Evolutionary conservation across 2,888 invertebrate genomes (phyloP), one percentile per base, ranked within the genome.

Genomic region (Petrolisthes manimaculis): DNA sequence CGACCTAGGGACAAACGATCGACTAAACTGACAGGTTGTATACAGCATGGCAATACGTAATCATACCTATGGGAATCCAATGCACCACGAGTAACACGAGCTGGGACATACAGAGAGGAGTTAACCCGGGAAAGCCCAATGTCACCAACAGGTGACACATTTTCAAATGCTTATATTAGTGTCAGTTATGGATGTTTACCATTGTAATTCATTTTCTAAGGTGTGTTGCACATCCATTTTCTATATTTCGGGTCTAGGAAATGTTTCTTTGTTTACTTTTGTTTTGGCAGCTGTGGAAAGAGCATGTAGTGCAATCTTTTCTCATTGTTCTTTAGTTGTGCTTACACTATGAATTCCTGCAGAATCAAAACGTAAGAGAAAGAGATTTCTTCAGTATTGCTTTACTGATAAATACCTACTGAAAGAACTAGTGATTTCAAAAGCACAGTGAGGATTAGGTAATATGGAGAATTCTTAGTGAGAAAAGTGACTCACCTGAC

Each of bases 301-400:
- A 79, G 79, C 79, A 79, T 3, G 79, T 79, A 79, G 79, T 79
- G 79, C 55, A 4, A 12, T 54, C 3, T 14, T 14, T 77, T 77
- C 18, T 51, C 75, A 9, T 18, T 9, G 8, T 37, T 77, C 75
- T 77, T 51, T 1, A 77, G 75, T 77, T 77, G 75, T 77, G 75
- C 51, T 14, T 77, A 77, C 75, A 77, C 12, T 6, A 71, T 71
- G 71, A 14, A 3, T 71, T 71, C 71, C 71, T 18, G 71, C n/a
- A 71, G 5, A 14, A 71, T 71, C 5, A 71, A 71, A n/a, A 71
- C 4, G 5, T 71, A 71, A 71, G 71, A 14, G n/a, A 71, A 71
- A 1, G n/a, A 71, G 24, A 21, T 71, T 71, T 6, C 24, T 71
- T 71, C 14, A 4, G 71, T 71, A 5, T 71, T 71, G 8, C n/a